phyloP scores from a whole-genome alignment of 2,113 vertebrate genomes.

The Otis tarda region DNA sequence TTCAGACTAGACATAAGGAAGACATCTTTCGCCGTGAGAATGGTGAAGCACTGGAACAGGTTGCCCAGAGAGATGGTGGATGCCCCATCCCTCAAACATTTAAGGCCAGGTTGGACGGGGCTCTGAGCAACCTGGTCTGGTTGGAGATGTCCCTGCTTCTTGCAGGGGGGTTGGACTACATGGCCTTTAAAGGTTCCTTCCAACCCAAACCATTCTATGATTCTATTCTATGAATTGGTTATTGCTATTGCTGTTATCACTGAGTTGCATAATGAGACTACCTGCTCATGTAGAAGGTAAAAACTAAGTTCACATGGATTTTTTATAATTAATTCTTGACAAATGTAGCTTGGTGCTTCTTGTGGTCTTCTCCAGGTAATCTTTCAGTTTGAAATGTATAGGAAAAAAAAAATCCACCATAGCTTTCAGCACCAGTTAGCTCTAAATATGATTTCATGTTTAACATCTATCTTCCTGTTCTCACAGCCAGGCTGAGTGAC shows the following conservation, averaged over 20 bases:
- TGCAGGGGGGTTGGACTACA: too few species aligned
- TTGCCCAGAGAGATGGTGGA: too few species aligned
- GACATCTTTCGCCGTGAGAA: too few species aligned
- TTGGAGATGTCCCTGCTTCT: too few species aligned
- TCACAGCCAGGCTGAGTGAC: neutral
- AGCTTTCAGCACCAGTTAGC: neutral
- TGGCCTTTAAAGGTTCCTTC: too few species aligned
- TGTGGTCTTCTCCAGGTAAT: neutral
- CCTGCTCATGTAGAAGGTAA: neutral
- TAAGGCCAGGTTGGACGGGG: too few species aligned
- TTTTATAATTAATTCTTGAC: neutral
- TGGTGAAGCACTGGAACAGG: too few species aligned
- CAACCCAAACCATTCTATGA: too few species aligned
- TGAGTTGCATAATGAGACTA: neutral
- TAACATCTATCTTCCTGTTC: neutral
- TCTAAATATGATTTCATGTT: neutral
- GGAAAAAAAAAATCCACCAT: neutral
- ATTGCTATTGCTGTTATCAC: neutral
- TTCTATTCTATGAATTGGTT: neutral
- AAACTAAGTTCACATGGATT: neutral
- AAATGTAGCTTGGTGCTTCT: neutral
- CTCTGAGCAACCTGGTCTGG: too few species aligned
- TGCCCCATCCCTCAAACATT: too few species aligned
- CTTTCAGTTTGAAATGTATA: neutral
- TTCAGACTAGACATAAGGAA: too few species aligned